phyloP scores from a whole-genome alignment of 2,797 vertebrate genomes.

The Sebastiscus tertius region DNA sequence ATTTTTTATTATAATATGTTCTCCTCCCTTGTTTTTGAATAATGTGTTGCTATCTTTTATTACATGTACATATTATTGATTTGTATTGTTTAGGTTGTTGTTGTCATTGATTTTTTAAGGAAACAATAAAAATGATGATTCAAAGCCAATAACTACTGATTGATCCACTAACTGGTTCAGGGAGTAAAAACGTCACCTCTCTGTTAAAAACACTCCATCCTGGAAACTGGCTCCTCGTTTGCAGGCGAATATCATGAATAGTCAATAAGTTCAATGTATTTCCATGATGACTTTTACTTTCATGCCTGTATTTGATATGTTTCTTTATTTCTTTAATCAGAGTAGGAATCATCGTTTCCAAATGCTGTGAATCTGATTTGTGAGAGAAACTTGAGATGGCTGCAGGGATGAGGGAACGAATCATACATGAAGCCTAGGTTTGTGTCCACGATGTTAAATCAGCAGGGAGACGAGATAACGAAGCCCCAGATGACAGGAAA shows the following conservation, averaged over 20 bases:
- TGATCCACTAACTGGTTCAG: not conserved
- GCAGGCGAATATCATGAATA: slow-evolving; percentile 32
- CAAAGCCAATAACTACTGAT: not conserved
- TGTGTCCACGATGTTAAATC: slow-evolving; percentile 49
- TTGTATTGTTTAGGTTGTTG: too few species aligned
- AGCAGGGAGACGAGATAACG: slow-evolving; percentile 52
- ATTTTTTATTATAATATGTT: accelerated
- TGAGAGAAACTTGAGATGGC: slow-evolving; percentile 34
- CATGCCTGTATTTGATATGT: slow-evolving; percentile 24
- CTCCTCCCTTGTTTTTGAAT: too few species aligned
- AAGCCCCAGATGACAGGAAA: slow-evolving; percentile 50
- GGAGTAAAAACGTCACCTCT: not conserved
- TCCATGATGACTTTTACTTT: slow-evolving; percentile 51
- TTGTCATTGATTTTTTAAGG: too few species aligned
- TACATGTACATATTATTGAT: too few species aligned
- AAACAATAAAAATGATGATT: not conserved
- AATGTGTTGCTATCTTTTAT: too few species aligned
- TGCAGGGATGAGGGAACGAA: slow-evolving; percentile 39
- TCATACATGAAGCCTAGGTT: not conserved
- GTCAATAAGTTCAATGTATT: slow-evolving; percentile 45
- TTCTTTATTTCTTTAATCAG: slow-evolving; percentile 10
- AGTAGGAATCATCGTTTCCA: slow-evolving; percentile 43
- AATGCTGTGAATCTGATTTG: slow-evolving; percentile 30
- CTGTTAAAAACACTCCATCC: not conserved
- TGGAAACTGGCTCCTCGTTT: not conserved